phyloP scores from a whole-genome alignment of 2,888 invertebrate species.

The Tupiocoris notatus region DNA sequence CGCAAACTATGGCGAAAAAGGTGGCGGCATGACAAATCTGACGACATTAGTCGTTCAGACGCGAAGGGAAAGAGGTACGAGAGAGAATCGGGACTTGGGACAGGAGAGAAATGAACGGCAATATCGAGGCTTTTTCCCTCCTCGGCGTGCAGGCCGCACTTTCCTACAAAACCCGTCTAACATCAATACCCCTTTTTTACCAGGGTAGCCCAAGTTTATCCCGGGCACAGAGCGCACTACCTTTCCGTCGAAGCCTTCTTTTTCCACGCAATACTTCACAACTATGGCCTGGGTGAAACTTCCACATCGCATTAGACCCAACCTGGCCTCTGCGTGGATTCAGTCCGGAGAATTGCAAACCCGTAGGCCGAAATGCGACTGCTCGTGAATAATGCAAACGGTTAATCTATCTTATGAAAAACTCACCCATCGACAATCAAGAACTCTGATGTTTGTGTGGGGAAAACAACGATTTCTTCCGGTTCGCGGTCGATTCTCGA shows the following conservation, averaged over 20 bases:
- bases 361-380: too few species aligned
- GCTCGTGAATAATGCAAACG: too few species aligned
- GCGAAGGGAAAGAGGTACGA: background rate
- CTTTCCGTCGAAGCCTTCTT: background rate
- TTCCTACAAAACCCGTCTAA: conserved; percentile 6
- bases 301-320: background rate
- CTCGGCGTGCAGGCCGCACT: background rate
- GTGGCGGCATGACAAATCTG: conserved; percentile 35
- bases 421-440: too few species aligned
- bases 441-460: too few species aligned
- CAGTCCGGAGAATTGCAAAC: too few species aligned
- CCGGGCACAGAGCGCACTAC: background rate
- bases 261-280: background rate
- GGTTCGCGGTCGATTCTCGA: too few species aligned
- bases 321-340: too few species aligned
- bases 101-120: conserved; percentile 34
- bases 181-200: conserved; percentile 18
- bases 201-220: background rate
- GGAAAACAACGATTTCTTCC: too few species aligned
- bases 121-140: conserved; percentile 29
- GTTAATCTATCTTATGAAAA: too few species aligned
- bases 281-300: background rate
- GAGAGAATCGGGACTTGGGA: background rate
- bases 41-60: conserved; percentile 17
- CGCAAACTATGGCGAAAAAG: conserved; percentile 26